These are phyloP conservation scores for Ceratitis capitata DNA, from an alignment of 1,140 invertebrate species.

Conservation along the genomic window DNA sequence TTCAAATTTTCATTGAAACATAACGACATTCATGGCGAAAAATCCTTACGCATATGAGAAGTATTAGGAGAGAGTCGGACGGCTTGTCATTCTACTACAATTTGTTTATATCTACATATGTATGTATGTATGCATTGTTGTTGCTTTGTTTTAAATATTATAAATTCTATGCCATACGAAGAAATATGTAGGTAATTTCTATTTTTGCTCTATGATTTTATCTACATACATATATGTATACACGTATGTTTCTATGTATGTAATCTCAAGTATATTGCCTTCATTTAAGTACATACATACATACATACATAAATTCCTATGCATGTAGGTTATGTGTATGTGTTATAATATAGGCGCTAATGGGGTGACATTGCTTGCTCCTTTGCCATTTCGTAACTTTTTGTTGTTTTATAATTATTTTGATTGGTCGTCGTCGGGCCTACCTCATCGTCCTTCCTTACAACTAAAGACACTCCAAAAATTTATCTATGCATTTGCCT, in stretches of 20 bases:
- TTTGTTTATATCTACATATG: background rate
- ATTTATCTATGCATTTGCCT: background rate
- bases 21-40: background rate
- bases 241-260: background rate
- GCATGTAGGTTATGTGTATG: too few relatives aligned
- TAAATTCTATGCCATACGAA: background rate
- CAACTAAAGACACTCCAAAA: background rate
- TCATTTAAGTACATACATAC: too few relatives aligned
- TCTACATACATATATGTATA: background rate
- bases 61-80: background rate
- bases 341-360: too few relatives aligned
- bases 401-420: conserved; percentile 38
- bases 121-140: too few relatives aligned
- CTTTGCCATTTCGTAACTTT: conserved; percentile 10
- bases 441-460: conserved; percentile 8
- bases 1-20: background rate
- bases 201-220: conserved; percentile 3
- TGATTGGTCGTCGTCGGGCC: conserved; percentile 33
- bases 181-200: background rate
- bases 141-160: background rate
- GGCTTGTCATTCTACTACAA: background rate
- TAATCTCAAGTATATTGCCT: background rate
- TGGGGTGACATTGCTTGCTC: conserved; percentile 8
- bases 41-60: background rate
- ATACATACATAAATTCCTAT: too few relatives aligned